Evolutionary conservation across 2,797 vertebrate genomes (phyloP).

Genomic region (Nasua narica): DNA sequence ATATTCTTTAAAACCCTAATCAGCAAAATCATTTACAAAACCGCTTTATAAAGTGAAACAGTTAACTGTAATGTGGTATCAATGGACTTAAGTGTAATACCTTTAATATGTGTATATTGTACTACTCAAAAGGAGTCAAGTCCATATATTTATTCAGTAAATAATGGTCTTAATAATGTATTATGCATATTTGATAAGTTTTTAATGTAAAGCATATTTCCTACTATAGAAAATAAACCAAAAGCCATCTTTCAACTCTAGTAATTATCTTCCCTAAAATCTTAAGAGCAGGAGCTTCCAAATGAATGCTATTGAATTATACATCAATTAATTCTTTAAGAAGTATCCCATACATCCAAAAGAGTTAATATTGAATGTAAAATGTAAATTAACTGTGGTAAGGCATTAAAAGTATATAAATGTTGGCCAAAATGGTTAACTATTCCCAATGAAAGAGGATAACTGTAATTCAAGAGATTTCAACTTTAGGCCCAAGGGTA

Average conservation of each 20-base stretch:
- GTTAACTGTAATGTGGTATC: conserved; percentile 15
- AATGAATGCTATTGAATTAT: conserved; percentile 66
- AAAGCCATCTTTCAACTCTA: conserved; percentile 59
- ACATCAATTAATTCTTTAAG: conserved; percentile 53
- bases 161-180: conserved; percentile 51
- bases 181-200: conserved; percentile 33
- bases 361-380: conserved; percentile 55
- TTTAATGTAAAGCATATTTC: conserved; percentile 73
- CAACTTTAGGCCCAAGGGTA: not conserved
- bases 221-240: conserved; percentile 60
- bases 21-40: conserved; percentile 70
- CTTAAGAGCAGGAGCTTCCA: conserved; percentile 33
- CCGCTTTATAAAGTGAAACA: conserved; percentile 68
- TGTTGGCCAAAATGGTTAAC: conserved; percentile 37
- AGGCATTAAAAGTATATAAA: conserved; percentile 50
- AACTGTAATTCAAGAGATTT: conserved; percentile 43
- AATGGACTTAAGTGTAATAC: conserved; percentile 47
- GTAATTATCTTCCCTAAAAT: conserved; percentile 57
- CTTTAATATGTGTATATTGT: conserved; percentile 3
- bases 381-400: conserved; percentile 55
- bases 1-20: conserved; percentile 73
- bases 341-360: conserved; percentile 21
- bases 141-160: conserved; percentile 44
- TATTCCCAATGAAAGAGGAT: not conserved
- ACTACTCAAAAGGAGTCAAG: conserved; percentile 33